Evolutionary conservation across 1,140 invertebrate species (phyloP).

Genomic region (Harlomillsia oculata): DNA sequence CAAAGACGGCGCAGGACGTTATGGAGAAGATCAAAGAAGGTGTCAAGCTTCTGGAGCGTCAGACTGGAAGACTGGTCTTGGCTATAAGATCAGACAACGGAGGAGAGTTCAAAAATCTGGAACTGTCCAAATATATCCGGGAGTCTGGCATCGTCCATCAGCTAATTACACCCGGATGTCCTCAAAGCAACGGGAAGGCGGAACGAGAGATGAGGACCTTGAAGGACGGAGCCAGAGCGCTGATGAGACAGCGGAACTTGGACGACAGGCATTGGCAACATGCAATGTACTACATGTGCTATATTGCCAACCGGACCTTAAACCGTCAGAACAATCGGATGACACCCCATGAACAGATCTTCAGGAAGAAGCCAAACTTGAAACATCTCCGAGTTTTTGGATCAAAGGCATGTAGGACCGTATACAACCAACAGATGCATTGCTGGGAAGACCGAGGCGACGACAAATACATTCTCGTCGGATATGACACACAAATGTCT

Average conservation of each 20-base stretch:
- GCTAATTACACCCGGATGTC: constrained; percentile 34
- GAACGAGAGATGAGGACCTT: background rate
- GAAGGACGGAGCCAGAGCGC: background rate
- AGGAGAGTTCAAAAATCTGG: constrained; percentile 11
- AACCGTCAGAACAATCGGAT: background rate
- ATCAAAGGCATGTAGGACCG: constrained; percentile 4
- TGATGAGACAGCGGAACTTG: background rate
- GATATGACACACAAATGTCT: constrained; percentile 29
- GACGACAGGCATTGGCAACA: background rate
- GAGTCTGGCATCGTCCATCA: constrained; percentile 38
- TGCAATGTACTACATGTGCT: background rate
- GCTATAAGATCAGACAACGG: constrained; percentile 26
- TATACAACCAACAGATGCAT: constrained; percentile 32
- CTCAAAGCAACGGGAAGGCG: background rate
- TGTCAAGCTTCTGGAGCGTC: constrained; percentile 25
- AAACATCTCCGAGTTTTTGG: background rate
- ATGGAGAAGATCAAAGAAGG: constrained; percentile 38
- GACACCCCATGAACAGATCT: background rate
- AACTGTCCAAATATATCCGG: constrained; percentile 8
- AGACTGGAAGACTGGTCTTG: constrained; percentile 6
- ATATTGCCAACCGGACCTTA: background rate
- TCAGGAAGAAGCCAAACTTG: background rate
- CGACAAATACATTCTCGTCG: constrained; percentile 35
- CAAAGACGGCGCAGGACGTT: constrained; percentile 41
- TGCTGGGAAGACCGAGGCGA: constrained; percentile 31